Evolutionary conservation across 2,113 vertebrate species (phyloP).

Genomic region (Panurus biarmicus): DNA sequence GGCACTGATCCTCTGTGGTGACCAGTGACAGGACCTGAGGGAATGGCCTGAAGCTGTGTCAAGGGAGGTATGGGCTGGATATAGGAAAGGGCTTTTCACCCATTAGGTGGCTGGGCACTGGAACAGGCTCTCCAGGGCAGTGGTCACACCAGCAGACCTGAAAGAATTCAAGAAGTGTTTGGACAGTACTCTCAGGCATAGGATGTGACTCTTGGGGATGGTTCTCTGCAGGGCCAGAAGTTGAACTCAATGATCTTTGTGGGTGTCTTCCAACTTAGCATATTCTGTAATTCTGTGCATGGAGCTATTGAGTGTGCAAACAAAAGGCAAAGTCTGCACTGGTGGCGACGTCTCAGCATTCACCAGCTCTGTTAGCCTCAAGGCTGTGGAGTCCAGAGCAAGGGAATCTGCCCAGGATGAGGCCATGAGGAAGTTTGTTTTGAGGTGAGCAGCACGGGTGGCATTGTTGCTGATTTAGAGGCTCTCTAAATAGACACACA

Average conservation of each 20-base stretch:
- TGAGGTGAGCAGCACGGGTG: not conserved
- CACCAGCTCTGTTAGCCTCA: not conserved
- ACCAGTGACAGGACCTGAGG: not conserved
- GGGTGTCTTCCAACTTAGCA: not conserved
- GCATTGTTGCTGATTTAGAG: not conserved
- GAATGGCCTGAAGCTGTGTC: not conserved
- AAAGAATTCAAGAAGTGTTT: not conserved
- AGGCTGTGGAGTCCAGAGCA: not conserved
- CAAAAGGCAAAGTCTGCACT: not conserved
- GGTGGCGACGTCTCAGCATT: accelerated
- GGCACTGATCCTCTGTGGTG: not conserved
- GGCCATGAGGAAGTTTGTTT: not conserved
- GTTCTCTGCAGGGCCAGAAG: not conserved
- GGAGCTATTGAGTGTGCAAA: not conserved
- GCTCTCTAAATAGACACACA: not conserved
- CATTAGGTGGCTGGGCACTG: not conserved
- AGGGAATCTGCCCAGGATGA: no score
- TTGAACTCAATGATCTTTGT: not conserved
- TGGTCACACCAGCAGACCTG: not conserved
- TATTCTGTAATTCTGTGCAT: not conserved
- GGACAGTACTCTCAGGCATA: not conserved
- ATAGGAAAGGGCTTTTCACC: not conserved
- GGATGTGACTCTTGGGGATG: not conserved
- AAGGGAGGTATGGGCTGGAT: not conserved
- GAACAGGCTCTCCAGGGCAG: not conserved